Evolutionary conservation across 2,888 invertebrate species (phyloP).

Genomic region (Poecilobothrus nobilitatus): DNA sequence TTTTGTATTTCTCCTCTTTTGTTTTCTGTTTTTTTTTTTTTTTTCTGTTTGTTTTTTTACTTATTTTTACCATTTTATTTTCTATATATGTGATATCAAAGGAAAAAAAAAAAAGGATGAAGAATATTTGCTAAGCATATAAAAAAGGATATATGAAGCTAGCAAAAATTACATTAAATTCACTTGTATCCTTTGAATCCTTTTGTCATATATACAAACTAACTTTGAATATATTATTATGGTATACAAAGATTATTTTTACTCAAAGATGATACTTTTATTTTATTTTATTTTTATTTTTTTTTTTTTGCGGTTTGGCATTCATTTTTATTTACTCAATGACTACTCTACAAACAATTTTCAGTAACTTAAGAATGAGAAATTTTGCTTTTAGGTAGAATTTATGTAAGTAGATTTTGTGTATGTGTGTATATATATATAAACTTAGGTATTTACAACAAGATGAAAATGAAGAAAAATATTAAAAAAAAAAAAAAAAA

Average conservation of each 20-base stretch:
- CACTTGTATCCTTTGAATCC: not conserved
- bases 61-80: not conserved
- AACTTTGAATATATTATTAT: too few relatives aligned
- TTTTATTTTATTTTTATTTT: too few relatives aligned
- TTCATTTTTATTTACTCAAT: not conserved
- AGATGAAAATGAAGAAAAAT: too few relatives aligned
- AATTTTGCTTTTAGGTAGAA: too few relatives aligned
- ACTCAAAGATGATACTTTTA: too few relatives aligned
- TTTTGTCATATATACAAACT: not conserved
- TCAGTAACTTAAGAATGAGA: too few relatives aligned
- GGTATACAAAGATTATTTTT: too few relatives aligned
- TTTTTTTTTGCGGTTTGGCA: too few relatives aligned
- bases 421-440: too few relatives aligned
- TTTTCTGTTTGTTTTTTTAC: not conserved
- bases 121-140: not conserved
- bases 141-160: conserved; percentile 1
- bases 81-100: not conserved
- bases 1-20: not conserved
- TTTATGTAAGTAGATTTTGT: too few relatives aligned
- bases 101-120: not conserved
- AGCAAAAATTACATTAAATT: conserved; percentile 5
- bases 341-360: not conserved
- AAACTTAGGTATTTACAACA: not conserved
- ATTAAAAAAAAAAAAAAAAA: too few relatives aligned
- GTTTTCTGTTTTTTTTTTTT: not conserved